Percentiles rank a stretch among this genome's conserved stretches.
These are phyloP conservation scores for Poeciliopsis occidentalis DNA, from an alignment of 2,113 vertebrate genomes.

Conservation along the genomic window DNA sequence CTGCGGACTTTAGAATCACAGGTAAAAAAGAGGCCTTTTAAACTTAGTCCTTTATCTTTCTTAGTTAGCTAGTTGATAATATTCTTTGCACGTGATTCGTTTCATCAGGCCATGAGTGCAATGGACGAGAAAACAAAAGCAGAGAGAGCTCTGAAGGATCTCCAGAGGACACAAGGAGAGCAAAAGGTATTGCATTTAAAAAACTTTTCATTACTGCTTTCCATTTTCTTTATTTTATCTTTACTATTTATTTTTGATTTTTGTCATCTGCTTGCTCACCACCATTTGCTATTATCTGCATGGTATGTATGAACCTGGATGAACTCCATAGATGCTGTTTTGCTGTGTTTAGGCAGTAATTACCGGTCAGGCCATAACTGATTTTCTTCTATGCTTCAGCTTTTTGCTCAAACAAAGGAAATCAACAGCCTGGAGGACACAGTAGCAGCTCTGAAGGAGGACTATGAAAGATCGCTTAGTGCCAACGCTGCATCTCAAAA, in stretches of 20 bases:
- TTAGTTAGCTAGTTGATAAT: background rate
- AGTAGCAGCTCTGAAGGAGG: conserved; percentile 85
- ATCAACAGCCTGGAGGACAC: conserved; percentile 86
- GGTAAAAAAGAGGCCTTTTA: conserved; percentile 72
- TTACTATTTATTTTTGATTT: background rate
- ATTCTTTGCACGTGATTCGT: background rate
- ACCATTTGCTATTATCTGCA: conserved; percentile 45
- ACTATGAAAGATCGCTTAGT: conserved; percentile 88
- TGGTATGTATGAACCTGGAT: conserved; percentile 61
- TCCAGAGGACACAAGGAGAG: conserved; percentile 84
- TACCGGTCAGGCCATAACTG: background rate
- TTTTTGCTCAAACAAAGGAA: conserved; percentile 79
- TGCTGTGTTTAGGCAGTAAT: too few relatives aligned
- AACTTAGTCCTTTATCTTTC: background rate
- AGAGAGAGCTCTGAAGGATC: conserved; percentile 85
- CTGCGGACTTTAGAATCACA: conserved; percentile 88
- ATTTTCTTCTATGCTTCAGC: conserved; percentile 31
- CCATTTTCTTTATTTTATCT: background rate
- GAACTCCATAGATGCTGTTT: background rate
- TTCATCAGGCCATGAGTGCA: conserved; percentile 84
- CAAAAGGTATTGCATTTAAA: conserved; percentile 79
- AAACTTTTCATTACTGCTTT: background rate
- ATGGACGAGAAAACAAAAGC: conserved; percentile 88
- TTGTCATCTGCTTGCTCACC: conserved; percentile 34
- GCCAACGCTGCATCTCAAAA: conserved; percentile 85